These are phyloP conservation scores for Hypercompe scribonia DNA, from an alignment of 2,888 invertebrate species.

Conservation along the genomic window DNA sequence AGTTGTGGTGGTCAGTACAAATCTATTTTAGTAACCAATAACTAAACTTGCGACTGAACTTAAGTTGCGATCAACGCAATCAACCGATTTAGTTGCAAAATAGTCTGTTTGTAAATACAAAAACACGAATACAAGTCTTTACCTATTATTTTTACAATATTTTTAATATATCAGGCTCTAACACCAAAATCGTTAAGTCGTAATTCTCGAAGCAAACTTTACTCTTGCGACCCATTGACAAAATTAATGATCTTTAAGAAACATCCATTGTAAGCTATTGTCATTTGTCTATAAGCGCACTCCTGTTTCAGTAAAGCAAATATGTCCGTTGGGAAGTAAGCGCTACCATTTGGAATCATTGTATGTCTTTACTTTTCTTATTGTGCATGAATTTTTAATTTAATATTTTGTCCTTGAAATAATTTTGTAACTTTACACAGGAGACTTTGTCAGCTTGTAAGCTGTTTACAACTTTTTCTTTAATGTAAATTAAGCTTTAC, in stretches of 20 bases:
- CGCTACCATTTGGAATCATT: conserved; percentile 21
- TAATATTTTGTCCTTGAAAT: not conserved
- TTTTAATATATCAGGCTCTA: no score
- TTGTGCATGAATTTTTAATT: not conserved
- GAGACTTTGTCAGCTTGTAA: not conserved
- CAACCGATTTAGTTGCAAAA: no score
- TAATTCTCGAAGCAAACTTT: conserved; percentile 20
- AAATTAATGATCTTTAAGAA: conserved; percentile 45
- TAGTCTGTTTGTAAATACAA: no score
- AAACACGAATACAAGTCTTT: no score
- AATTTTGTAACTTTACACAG: not conserved
- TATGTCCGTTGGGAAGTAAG: conserved; percentile 29
- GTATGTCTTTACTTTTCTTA: conserved; percentile 8
- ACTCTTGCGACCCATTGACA: conserved; percentile 39
- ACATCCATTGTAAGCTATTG: conserved; percentile 29
- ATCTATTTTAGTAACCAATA: no score
- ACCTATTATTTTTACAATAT: no score
- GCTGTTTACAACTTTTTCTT: not conserved
- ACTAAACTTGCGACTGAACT: no score
- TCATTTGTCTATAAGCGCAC: conserved; percentile 37
- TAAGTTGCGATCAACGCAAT: no score
- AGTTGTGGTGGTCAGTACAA: no score
- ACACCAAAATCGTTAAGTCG: conserved; percentile 24
- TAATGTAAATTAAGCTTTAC: not conserved
- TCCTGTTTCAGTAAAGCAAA: conserved; percentile 37